Evolutionary conservation across 1,140 invertebrate genomes (phyloP), one percentile per base, ranked within the genome.

Genomic region (Scaptomyza graminum): DNA sequence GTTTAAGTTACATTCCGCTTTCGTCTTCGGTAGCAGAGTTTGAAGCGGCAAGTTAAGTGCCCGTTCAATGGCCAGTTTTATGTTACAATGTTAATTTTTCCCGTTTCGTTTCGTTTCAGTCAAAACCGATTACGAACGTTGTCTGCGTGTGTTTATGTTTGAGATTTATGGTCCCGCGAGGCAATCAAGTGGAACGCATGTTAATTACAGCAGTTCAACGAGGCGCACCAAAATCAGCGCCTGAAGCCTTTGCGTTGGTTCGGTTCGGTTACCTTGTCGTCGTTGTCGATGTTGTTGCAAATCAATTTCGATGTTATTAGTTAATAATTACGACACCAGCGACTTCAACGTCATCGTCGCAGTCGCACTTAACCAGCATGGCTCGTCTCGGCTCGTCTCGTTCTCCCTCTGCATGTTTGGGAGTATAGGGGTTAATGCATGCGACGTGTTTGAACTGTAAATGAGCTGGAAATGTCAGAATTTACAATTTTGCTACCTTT

Each of bases 301-400:
- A 88, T 88, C 83, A 88, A 88, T 88, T 88, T 88, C n/a, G 72
- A 88, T 88, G 79, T 88, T 88, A 88, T 88, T 88, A 88, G 83
- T 88, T 88, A 88, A 88, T 88, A 88, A 88, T 88, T 88, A 88
- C 79, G 52, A 67, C 71, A 70, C 59, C 60, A 59, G 56, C 69
- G 61, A 63, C 78, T 72, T 56, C 60, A 49, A 46, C 74, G 31
- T 64, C 63, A 34, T 34, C 31, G 31, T 31, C 5, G 6, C 6
- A 3, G 63, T 74, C 75, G 72, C 78, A 79, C 78, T 88, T 82
- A 87, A 79, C 83, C 83, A 77, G 83, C 71, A 71, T 22, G 34
- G 41, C 54, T 11, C 11, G 37, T 22, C 18, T 22, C 25, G 34
- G 34, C n/a, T n/a, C n/a, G 16, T 11, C 22, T 11, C 28, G n/a